Evolutionary conservation across 2,113 vertebrate species (phyloP), one percentile per base, ranked within the genome.

Genomic region (Pithys albifrons): DNA sequence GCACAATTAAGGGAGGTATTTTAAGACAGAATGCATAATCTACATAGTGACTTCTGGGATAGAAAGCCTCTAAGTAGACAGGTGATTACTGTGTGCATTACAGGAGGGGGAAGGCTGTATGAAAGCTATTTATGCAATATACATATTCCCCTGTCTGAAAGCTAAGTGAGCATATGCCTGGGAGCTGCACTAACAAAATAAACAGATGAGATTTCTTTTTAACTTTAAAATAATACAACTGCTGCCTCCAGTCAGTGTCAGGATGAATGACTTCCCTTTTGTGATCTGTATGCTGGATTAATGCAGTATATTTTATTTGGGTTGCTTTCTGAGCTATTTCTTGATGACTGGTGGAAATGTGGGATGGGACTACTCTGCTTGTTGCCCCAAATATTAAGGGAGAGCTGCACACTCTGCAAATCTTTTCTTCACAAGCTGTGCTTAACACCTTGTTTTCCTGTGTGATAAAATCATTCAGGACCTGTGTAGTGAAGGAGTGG

Each of bases 121-220:
- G 70, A 91, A 92, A 94, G 85, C 84, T 94, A 46, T 92, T 95
- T 89, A 89, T 94, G 58, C 73, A 91, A 86, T 96, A 96, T 95
- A 93, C 88, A 78, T 91, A 95, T 89, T 96, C 45, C 25, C 25
- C 25, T 87, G 73, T 85, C 77, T 92, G 88, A 94, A 95, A 94
- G 95, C 84, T 93, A 91, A 92, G 80, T 93, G 76, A 95, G 80
- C 57, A 20, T 78, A 43, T 95, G 89, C 93, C 94, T 85, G 58
- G 91, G 70, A 96, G 94, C 91, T 85, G 87, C 85, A 58, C 76
- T 94, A 91, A 66, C 54, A 94, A 91, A 96, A 89, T 91, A 92
- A 95, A 95, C 46, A 83, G 46, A 86, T 88, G 91, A 89, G 59
- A 65, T 73, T 92, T 87, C 89, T 95, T 95, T 95, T 82, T 71